Base-by-base conservation (phyloP, 2,888 invertebrate species). In the Lithophane semibrunnea region DNA sequence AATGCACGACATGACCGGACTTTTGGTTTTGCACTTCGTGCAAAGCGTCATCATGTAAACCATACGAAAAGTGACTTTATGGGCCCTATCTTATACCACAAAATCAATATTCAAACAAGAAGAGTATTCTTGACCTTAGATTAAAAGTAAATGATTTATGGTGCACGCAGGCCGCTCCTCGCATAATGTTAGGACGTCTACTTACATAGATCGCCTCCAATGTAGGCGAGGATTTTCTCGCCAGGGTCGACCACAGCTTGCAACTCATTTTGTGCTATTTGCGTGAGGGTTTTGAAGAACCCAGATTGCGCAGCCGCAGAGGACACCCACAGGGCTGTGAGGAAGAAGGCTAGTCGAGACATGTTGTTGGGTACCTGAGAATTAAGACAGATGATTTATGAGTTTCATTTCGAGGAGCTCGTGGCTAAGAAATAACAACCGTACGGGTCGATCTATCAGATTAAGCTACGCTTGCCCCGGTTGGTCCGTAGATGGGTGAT, bases 161-260 rank as follows among this genome's bases (percentile, higher is more conserved):
- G 12, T 21, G 12, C 49, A 13, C 1, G 18, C 18, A 3, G 24
- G 47, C 18, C 24, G 3, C 12, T 49, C 21, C 29, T 29, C 29
- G 29, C 29, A 37, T 67, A 52, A 37, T 68, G 37, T 54, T 16
- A 63, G 7, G 2, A 18, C 47, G 24, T n/a, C 16, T 3, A 85
- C 86, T 84, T 66, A 88, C 88, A 86, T 10, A 81, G 56, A 10
- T 65, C 37, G 24, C 74, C 84, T 0, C 82, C 85, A 9, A 85
- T 9, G 2, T 9, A 66, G 2, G 77, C 74, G 0, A 81, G 18
- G 7, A 66, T 21, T 64, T 86, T 73, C 0, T 78, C 88, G 0
- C 86, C 3, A 0, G 88, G 88, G 10, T 86, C 75, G 18, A 67
- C n/a, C 2, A 69, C 60, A 12, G 84, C 79, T 1, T 73, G 74